A percentile compares a stretch with the other conserved stretches of the same genome.
Conservation (phyloP, 2,888 invertebrate genomes). For the Cryptophagus acutangulus region DNA sequence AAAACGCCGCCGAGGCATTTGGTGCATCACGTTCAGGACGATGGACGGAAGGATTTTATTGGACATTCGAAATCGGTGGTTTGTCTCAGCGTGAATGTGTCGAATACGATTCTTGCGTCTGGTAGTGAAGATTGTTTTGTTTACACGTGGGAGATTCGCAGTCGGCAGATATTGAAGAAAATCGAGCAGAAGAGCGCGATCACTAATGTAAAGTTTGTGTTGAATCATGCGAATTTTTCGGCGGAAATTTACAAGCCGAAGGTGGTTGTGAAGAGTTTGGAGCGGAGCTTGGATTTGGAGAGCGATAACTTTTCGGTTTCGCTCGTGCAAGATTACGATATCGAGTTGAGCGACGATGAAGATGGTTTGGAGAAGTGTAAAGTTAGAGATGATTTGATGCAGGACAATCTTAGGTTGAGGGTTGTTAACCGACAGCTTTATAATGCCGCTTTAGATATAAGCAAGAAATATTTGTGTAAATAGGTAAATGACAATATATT, state of each 20-base stretch:
- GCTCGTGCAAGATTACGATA: conserved; percentile 47
- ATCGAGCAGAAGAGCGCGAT: conserved; percentile 70
- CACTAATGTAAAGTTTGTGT: conserved; percentile 64
- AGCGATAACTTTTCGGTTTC: conserved; percentile 50
- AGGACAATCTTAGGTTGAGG: conserved; percentile 54
- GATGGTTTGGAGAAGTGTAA: conserved; percentile 20
- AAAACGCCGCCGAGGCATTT: conserved; percentile 62
- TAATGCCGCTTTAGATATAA: conserved; percentile 38
- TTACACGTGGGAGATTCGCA: conserved; percentile 75
- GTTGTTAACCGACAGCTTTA: conserved; percentile 58
- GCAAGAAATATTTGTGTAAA: no score
- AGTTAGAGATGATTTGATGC: conserved; percentile 37
- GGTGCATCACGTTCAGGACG: conserved; percentile 56
- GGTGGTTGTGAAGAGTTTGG: conserved; percentile 57
- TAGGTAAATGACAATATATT: no score
- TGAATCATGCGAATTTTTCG: conserved; percentile 57
- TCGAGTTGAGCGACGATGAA: conserved; percentile 34
- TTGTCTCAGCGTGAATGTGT: conserved; percentile 66
- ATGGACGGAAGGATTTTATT: conserved; percentile 48
- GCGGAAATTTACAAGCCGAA: conserved; percentile 56
- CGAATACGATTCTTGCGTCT: conserved; percentile 64
- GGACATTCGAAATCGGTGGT: conserved; percentile 68
- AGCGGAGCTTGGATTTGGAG: conserved; percentile 58
- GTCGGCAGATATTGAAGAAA: conserved; percentile 66
- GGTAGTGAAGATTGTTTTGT: conserved; percentile 71